phyloP scores from a whole-genome alignment of 2,797 vertebrate species.

The Spinus olivaceus region DNA sequence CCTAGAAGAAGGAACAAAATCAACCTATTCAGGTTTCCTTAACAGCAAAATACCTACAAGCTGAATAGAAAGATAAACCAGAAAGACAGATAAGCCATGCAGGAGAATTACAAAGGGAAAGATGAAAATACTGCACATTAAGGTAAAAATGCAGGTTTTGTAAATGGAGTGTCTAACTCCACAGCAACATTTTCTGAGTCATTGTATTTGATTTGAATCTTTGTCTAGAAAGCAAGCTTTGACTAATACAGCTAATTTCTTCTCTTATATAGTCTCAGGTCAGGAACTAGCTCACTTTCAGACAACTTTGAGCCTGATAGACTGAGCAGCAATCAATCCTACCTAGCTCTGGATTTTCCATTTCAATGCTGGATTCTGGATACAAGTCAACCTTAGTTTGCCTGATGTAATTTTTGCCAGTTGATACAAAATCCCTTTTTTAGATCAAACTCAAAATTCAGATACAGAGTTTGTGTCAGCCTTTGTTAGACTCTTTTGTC shows the following conservation, averaged over 20 bases:
- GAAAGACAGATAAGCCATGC: neutral
- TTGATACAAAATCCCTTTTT: neutral
- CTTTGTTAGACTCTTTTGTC: neutral
- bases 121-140: neutral
- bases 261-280: neutral
- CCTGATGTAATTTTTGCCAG: neutral
- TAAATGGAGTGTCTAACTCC: neutral
- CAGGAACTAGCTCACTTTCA: neutral
- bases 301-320: neutral
- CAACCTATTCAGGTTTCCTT: neutral
- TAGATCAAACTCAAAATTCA: neutral
- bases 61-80: neutral
- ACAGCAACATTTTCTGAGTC: neutral
- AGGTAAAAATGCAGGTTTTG: neutral
- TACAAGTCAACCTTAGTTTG: neutral
- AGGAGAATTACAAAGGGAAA: neutral
- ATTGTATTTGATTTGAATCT: neutral
- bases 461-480: neutral
- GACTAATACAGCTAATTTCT: neutral
- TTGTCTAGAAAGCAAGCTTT: neutral
- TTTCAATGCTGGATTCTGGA: neutral
- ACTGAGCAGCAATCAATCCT: neutral
- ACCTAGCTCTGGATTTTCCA: neutral
- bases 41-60: neutral
- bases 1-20: neutral